These are phyloP conservation scores for Tupaia chinensis DNA, from an alignment of 2,113 vertebrate species.

Conservation along the genomic window DNA sequence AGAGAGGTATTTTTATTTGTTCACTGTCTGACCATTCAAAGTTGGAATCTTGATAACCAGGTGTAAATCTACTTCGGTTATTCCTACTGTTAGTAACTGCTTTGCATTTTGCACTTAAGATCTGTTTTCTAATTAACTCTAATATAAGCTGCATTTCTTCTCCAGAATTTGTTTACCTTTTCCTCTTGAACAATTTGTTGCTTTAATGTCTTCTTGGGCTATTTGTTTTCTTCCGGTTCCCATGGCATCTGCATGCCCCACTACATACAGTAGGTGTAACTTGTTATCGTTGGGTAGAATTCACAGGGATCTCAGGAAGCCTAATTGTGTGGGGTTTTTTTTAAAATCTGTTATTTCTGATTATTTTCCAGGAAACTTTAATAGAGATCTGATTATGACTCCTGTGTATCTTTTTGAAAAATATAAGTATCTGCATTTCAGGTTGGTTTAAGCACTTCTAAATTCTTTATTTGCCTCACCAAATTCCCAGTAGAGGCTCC, in stretches of 20 bases:
- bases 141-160: not conserved
- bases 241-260: not conserved
- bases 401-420: not conserved
- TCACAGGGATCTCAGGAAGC: not conserved
- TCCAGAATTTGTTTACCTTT: not conserved
- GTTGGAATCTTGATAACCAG: not conserved
- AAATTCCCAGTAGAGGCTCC: not conserved
- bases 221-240: not conserved
- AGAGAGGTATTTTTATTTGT: constrained; percentile 15
- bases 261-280: not conserved
- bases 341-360: constrained; percentile 42
- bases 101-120: not conserved
- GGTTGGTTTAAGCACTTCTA: not conserved
- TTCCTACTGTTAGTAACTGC: not conserved
- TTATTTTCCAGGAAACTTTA: not conserved
- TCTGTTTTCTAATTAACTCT: not conserved
- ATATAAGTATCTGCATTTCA: not conserved
- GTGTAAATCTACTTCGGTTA: not conserved
- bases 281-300: not conserved
- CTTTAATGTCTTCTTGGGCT: constrained; percentile 29
- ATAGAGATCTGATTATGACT: constrained; percentile 4
- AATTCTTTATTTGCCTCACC: not conserved
- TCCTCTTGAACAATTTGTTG: not conserved
- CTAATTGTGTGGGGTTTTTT: not conserved
- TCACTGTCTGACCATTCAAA: not conserved